phyloP scores from a whole-genome alignment of 2,888 invertebrate species.

The Pseudococcus viburni region DNA sequence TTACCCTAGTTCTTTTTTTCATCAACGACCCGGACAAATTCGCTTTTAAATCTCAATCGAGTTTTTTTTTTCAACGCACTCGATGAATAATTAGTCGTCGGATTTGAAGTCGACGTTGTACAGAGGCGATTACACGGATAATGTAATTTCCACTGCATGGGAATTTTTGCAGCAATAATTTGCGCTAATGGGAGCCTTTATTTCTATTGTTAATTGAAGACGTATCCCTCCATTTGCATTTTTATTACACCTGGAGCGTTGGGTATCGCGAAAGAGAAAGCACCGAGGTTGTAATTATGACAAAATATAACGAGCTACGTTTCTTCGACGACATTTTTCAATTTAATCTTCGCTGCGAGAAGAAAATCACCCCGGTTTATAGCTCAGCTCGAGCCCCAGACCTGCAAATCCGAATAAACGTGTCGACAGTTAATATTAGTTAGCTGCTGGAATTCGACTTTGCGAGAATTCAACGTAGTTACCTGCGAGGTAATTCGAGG shows the following conservation, averaged over 20 bases:
- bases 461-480: not conserved
- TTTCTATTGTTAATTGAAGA: constrained; percentile 31
- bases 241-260: not conserved
- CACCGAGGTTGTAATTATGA: constrained; percentile 17
- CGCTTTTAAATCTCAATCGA: no score
- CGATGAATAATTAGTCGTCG: not conserved
- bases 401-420: not conserved
- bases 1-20: no score
- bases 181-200: not conserved
- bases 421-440: constrained; percentile 2
- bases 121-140: not conserved
- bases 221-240: constrained; percentile 2
- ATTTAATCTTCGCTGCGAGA: not conserved
- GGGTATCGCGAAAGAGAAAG: not conserved
- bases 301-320: not conserved
- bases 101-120: not conserved
- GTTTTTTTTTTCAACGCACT: not conserved
- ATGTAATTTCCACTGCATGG: not conserved
- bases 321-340: constrained; percentile 26
- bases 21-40: no score
- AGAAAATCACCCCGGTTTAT: not conserved
- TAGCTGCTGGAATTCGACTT: not conserved
- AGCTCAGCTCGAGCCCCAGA: no score
- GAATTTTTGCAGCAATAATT: not conserved
- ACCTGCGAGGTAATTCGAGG: not conserved